Percentiles rank a stretch among this genome's conserved stretches.
Evolutionary conservation across 2,888 invertebrate genomes (phyloP).

Genomic region (Cryptocephalus moraei): DNA sequence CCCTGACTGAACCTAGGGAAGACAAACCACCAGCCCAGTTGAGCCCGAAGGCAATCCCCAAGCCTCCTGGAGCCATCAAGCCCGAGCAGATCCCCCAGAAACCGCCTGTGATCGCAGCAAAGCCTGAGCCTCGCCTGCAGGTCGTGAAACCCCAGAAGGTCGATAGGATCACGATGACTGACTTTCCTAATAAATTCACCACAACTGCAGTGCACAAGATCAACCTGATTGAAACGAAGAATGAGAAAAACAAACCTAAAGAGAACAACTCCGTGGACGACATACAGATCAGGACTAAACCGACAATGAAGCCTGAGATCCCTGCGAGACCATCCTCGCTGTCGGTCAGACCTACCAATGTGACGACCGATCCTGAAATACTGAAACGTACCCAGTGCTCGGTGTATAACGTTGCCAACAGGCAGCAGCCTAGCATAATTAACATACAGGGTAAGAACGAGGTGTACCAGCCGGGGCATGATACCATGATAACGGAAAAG

Average conservation of each 20-base stretch:
- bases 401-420: constrained; percentile 58
- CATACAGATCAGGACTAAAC: constrained; percentile 44
- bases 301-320: constrained; percentile 56
- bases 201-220: constrained; percentile 9
- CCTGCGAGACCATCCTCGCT: constrained; percentile 70
- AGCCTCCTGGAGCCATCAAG: background rate
- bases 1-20: background rate
- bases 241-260: background rate
- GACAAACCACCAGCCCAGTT: background rate
- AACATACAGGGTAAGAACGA: constrained; percentile 27
- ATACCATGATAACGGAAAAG: constrained; percentile 35
- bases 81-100: background rate
- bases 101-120: background rate
- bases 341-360: constrained; percentile 28
- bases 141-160: background rate
- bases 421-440: constrained; percentile 56
- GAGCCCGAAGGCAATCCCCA: background rate
- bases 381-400: constrained; percentile 54
- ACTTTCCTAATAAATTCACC: constrained; percentile 5
- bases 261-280: constrained; percentile 13
- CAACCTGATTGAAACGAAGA: constrained; percentile 5
- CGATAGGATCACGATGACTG: constrained; percentile 10
- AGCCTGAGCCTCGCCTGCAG: background rate
- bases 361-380: constrained; percentile 25
- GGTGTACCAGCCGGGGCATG: constrained; percentile 31